phyloP scores from a whole-genome alignment of 2,888 invertebrate species.

The Entomobrya multifasciata region DNA sequence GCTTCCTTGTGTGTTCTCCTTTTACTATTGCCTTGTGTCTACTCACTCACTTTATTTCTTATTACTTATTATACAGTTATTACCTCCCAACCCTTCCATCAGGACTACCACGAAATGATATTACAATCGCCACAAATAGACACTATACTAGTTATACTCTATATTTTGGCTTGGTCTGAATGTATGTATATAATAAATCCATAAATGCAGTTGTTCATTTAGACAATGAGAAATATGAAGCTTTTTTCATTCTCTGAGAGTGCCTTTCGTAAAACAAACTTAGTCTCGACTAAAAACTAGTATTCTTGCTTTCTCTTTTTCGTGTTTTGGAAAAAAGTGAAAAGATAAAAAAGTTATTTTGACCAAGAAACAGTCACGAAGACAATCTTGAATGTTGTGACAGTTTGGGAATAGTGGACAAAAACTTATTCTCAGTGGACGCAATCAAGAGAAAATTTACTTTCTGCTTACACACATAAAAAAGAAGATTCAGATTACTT shows the following conservation, averaged over 20 bases:
- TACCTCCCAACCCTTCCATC: conserved; percentile 10
- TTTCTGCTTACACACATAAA: conserved; percentile 15
- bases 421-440: conserved; percentile 1
- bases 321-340: conserved; percentile 1
- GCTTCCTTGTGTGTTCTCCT: conserved; percentile 5
- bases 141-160: no score
- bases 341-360: not conserved
- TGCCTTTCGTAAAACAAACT: not conserved
- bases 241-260: conserved; percentile 5
- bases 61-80: conserved; percentile 31
- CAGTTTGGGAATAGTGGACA: conserved; percentile 19
- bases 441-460: conserved; percentile 8
- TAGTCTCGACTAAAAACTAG: no score
- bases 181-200: conserved; percentile 40
- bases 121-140: no score
- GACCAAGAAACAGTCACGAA: conserved; percentile 1
- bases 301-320: no score
- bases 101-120: conserved; percentile 4
- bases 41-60: conserved; percentile 18
- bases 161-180: no score
- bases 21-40: no score
- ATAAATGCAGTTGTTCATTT: conserved; percentile 20
- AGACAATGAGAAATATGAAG: conserved; percentile 35
- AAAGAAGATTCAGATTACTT: conserved; percentile 23
- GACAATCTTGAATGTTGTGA: conserved; percentile 66